A percentile compares a stretch with the other conserved stretches of the same genome.
Evolutionary conservation across 2,888 invertebrate genomes (phyloP).

Genomic region (Drosophila borborema): DNA sequence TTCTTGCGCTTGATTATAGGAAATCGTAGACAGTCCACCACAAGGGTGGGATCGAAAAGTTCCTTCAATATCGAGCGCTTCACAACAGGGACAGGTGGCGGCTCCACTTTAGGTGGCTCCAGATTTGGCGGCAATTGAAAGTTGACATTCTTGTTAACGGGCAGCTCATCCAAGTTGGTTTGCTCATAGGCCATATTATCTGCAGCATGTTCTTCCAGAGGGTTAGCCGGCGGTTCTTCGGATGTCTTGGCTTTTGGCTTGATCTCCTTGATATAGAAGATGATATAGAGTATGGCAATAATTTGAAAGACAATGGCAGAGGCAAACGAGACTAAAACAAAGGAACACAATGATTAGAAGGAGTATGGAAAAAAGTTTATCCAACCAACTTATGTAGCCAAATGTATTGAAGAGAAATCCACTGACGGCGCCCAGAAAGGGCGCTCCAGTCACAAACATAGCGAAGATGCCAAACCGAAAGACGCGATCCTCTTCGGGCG

Average conservation of each 20-base stretch:
- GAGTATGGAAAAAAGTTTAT: too few species aligned
- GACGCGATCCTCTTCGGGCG: conserved; percentile 84
- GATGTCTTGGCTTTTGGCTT: conserved; percentile 50
- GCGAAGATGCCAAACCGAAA: conserved; percentile 85
- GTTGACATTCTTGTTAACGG: conserved; percentile 75
- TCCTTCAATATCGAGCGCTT: conserved; percentile 70
- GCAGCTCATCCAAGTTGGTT: conserved; percentile 67
- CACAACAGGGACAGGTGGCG: conserved; percentile 40
- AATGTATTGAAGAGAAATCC: conserved; percentile 80
- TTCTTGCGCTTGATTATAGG: conserved; percentile 81
- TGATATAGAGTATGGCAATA: conserved; percentile 82
- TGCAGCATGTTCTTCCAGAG: conserved; percentile 57
- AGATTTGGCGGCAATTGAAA: conserved; percentile 72
- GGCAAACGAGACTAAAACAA: conserved; percentile 80
- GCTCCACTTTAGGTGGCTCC: conserved; percentile 56
- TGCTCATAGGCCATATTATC: conserved; percentile 80
- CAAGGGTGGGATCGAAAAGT: conserved; percentile 84
- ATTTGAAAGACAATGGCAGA: conserved; percentile 82
- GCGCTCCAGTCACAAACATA: conserved; percentile 82
- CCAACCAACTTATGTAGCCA: conserved; percentile 82
- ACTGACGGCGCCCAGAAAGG: conserved; percentile 83
- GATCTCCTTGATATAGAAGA: conserved; percentile 83
- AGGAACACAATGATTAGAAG: not conserved
- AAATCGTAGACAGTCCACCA: conserved; percentile 82
- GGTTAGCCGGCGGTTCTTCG: conserved; percentile 34